phyloP scores from a whole-genome alignment of 2,113 vertebrate species.

The Chaenogobius annularis region DNA sequence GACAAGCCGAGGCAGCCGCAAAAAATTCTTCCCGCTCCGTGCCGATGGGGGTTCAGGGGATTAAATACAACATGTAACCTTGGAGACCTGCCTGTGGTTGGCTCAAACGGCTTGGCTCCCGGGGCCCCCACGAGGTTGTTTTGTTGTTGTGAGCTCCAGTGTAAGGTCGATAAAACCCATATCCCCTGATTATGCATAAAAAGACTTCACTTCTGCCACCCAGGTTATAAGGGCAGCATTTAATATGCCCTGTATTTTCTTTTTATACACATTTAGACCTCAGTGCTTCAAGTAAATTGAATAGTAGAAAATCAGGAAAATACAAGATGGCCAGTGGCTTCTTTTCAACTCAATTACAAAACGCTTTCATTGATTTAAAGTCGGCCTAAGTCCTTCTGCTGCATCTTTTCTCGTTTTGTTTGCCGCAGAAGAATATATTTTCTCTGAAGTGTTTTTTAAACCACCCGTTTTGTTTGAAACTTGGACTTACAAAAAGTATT shows the following conservation, averaged over 20 bases:
- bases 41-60: constrained; percentile 52
- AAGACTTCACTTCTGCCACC: constrained; percentile 33
- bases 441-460: constrained; percentile 15
- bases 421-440: constrained; percentile 22
- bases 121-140: constrained; percentile 27
- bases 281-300: constrained; percentile 30
- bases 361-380: constrained; percentile 15
- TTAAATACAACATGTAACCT: constrained; percentile 63
- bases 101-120: constrained; percentile 40
- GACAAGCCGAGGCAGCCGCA: constrained; percentile 59
- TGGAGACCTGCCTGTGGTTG: constrained; percentile 51
- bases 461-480: constrained; percentile 8
- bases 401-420: constrained; percentile 29
- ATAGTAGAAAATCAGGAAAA: constrained; percentile 9
- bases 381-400: not conserved
- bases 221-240: constrained; percentile 37
- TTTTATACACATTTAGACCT: constrained; percentile 34
- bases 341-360: constrained; percentile 29
- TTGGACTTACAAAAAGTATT: too few relatives aligned
- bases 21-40: constrained; percentile 50
- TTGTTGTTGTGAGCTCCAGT: constrained; percentile 37
- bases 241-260: constrained; percentile 25
- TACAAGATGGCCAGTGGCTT: constrained; percentile 13
- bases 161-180: constrained; percentile 41
- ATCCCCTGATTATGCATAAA: constrained; percentile 49